Evolutionary conservation across 2,888 invertebrate species (phyloP).

Genomic region (Drosophila rubida): DNA sequence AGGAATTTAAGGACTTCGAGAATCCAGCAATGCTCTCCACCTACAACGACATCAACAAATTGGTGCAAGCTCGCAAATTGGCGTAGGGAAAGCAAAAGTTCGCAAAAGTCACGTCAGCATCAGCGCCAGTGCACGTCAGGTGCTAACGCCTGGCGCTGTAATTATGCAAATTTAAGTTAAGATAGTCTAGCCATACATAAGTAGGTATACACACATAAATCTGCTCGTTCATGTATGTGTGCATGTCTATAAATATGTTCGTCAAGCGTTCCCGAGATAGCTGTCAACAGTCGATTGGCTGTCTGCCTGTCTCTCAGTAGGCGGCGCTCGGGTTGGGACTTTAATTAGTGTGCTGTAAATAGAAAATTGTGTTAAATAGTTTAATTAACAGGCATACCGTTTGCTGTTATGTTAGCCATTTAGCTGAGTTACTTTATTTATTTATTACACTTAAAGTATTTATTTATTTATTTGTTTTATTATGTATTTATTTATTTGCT

Average conservation of each 20-base stretch:
- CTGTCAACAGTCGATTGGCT: conserved; percentile 10
- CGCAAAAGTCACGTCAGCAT: conserved; percentile 57
- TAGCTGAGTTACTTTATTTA: conserved; percentile 55
- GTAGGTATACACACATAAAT: conserved; percentile 16
- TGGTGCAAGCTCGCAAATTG: conserved; percentile 91
- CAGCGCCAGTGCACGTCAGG: conserved; percentile 40
- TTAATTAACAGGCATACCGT: conserved; percentile 54
- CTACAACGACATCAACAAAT: conserved; percentile 94
- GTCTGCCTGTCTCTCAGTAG: background rate
- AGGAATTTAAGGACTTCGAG: conserved; percentile 88
- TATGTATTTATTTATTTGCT: conserved; percentile 49
- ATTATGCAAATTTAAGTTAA: conserved; percentile 75
- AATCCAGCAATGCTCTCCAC: conserved; percentile 94
- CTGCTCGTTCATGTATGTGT: background rate
- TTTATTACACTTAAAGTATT: conserved; percentile 36
- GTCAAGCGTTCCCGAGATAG: conserved; percentile 35
- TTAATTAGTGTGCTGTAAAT: conserved; percentile 71
- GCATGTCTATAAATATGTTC: conserved; percentile 27
- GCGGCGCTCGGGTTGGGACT: conserved; percentile 36
- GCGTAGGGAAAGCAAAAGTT: conserved; percentile 58
- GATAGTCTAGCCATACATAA: conserved; percentile 64
- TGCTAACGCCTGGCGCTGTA: conserved; percentile 50
- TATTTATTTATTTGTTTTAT: conserved; percentile 28
- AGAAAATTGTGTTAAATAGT: conserved; percentile 68
- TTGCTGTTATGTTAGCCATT: conserved; percentile 74